Conservation (phyloP, 1,140 invertebrate genomes). For the Lordiphosa collinella region DNA sequence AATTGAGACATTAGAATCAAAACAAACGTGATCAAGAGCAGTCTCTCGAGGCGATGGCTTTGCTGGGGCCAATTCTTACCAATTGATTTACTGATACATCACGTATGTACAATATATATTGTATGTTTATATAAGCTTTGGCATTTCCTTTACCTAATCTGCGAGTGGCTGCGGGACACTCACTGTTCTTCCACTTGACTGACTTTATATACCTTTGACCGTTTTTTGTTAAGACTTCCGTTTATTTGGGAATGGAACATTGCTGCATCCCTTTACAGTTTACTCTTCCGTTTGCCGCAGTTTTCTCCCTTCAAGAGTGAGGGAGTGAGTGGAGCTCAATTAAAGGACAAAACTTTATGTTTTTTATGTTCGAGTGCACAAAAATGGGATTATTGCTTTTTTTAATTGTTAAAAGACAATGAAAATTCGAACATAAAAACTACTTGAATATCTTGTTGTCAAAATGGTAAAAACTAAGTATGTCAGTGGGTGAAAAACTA, state of each 20-base stretch:
- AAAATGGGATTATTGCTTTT: too few relatives aligned
- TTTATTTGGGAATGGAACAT: conserved; percentile 35
- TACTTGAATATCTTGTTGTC: too few relatives aligned
- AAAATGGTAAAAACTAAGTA: too few relatives aligned
- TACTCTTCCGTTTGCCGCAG: conserved; percentile 51
- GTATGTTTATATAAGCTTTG: too few relatives aligned
- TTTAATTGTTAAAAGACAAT: too few relatives aligned
- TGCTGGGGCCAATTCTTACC: conserved; percentile 19
- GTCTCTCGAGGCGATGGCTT: conserved; percentile 16
- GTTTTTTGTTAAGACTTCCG: conserved; percentile 67
- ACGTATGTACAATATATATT: too few relatives aligned
- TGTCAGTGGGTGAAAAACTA: too few relatives aligned
- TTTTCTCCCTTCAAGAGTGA: conserved; percentile 15
- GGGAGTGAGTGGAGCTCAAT: too few relatives aligned
- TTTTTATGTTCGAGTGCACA: too few relatives aligned
- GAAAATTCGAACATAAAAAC: too few relatives aligned
- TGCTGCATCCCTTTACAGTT: conserved; percentile 28
- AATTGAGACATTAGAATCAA: conserved; percentile 40
- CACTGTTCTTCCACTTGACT: conserved; percentile 44
- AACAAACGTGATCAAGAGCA: conserved; percentile 50
- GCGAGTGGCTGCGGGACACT: conserved; percentile 15
- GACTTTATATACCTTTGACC: conserved; percentile 43
- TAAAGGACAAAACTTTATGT: too few relatives aligned
- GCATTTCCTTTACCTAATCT: conserved; percentile 21
- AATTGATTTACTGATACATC: conserved; percentile 60